Conservation (phyloP, 2,888 invertebrate species). For the Synanthedon vespiformis region DNA sequence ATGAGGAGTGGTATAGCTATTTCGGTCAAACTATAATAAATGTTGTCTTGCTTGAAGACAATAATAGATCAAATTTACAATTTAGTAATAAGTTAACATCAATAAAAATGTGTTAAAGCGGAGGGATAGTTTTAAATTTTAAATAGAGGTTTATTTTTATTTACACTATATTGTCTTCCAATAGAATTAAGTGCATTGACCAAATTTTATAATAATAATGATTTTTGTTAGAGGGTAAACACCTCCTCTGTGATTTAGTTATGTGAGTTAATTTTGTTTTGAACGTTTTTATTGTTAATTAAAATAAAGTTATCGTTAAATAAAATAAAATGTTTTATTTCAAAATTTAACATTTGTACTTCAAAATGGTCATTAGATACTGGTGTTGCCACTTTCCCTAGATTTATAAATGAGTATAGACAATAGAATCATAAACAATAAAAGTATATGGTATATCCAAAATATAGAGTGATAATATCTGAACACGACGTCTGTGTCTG, state of each 20-base stretch:
- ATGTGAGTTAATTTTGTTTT: conserved; percentile 9
- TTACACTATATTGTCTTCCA: too few species aligned
- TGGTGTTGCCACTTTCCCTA: conserved; percentile 3
- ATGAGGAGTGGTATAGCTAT: conserved; percentile 2
- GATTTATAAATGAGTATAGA: conserved; percentile 26
- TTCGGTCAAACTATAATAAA: conserved; percentile 2
- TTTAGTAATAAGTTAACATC: too few species aligned
- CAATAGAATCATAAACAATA: conserved; percentile 27
- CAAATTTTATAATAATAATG: too few species aligned
- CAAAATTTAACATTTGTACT: too few species aligned
- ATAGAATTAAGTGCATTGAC: too few species aligned
- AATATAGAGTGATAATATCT: conserved; percentile 53
- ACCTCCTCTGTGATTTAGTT: not conserved
- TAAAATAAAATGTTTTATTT: too few species aligned
- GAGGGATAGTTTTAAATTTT: too few species aligned
- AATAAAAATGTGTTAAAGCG: too few species aligned
- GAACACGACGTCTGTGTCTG: conserved; percentile 23
- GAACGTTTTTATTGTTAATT: not conserved
- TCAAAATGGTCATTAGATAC: too few species aligned
- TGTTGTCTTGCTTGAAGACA: conserved; percentile 3
- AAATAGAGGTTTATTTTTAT: too few species aligned
- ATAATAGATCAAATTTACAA: conserved; percentile 1
- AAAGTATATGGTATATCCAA: conserved; percentile 47
- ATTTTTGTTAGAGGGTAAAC: too few species aligned
- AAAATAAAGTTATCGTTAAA: too few species aligned